Evolutionary conservation across 2,888 invertebrate species (phyloP), one percentile per base, ranked within the genome.

Genomic region (Terebella lapidaria): DNA sequence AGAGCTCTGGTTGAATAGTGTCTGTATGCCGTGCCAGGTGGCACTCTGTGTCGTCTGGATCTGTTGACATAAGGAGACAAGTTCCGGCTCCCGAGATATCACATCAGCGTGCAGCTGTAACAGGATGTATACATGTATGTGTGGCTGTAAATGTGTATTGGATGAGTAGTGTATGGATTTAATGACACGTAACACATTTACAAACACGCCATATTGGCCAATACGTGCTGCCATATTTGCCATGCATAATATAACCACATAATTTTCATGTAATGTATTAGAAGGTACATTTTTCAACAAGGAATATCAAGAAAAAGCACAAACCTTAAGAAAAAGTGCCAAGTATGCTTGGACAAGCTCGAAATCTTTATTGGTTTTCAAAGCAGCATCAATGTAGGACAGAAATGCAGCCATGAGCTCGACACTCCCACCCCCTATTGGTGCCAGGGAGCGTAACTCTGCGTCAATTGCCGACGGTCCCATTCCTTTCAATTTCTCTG

Each of bases 271-370:
- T n/a, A n/a, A n/a, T n/a, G n/a, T 35, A 10, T 35, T 35, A 35
- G n/a, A 35, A 10, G 10, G n/a, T 35, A n/a, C 42, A 35, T n/a
- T 15, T 35, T 35, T 35, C 10, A 10, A 35, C n/a, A 35, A 15
- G 42, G n/a, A 35, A n/a, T 15, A 35, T n/a, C 10, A 35, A 35
- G 4, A 5, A 15, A 35, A 25, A 26, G 22, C 4, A 46, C 49
- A 51, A 59, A 87, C 85, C 81, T 94, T 94, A 30, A 97, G 81
- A 80, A 93, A 94, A 51, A 94, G 84, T 52, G 88, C 88, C 62
- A 96, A 84, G 81, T 94, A 96, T 0, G 94, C 88, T 77, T 95
- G 92, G 0, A 89, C 88, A 58, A 95, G 81, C 83, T 97, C 96
- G 81, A 93, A 96, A 82, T 94, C 87, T 64, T 79, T 85, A 72